Evolutionary conservation across 64 coral and sea anemone genomes (phyloP).

Genomic region (Pocillopora verrucosa): DNA sequence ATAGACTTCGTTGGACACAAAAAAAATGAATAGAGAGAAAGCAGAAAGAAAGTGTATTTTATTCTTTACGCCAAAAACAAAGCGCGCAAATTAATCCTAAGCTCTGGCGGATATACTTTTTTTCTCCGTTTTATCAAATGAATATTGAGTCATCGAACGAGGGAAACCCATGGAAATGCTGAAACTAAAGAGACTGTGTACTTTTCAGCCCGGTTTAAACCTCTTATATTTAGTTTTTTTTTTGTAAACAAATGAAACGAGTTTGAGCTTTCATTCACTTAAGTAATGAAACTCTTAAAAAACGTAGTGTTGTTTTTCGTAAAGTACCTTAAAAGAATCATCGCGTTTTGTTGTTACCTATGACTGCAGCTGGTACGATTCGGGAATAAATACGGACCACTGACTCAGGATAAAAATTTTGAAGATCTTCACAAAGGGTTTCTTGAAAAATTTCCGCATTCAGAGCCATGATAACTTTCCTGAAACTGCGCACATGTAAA

Average conservation of each 20-base stretch:
- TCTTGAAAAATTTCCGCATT: too few relatives aligned
- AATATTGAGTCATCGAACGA: not conserved
- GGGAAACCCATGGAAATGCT: too few relatives aligned
- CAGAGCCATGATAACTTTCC: too few relatives aligned
- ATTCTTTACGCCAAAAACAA: not conserved
- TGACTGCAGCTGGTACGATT: not conserved
- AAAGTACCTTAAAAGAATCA: conserved; percentile 14
- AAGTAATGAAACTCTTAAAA: not conserved
- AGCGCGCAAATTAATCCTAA: not conserved
- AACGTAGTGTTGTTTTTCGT: not conserved
- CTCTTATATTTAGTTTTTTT: not conserved
- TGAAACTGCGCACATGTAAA: not conserved
- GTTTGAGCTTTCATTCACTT: conserved; percentile 1
- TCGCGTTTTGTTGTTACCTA: conserved; percentile 18
- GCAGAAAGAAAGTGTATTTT: not conserved
- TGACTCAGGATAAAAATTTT: too few relatives aligned
- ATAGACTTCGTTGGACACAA: not conserved
- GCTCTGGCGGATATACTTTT: not conserved
- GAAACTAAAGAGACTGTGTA: too few relatives aligned
- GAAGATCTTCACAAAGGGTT: too few relatives aligned
- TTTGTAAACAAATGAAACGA: not conserved
- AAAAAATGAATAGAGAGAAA: not conserved
- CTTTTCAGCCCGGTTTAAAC: not conserved
- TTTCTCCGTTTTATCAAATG: not conserved
- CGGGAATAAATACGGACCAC: too few relatives aligned